These are phyloP conservation scores for Pelvicachromis taeniatus DNA, from an alignment of 2,113 vertebrate genomes.

Conservation along the genomic window DNA sequence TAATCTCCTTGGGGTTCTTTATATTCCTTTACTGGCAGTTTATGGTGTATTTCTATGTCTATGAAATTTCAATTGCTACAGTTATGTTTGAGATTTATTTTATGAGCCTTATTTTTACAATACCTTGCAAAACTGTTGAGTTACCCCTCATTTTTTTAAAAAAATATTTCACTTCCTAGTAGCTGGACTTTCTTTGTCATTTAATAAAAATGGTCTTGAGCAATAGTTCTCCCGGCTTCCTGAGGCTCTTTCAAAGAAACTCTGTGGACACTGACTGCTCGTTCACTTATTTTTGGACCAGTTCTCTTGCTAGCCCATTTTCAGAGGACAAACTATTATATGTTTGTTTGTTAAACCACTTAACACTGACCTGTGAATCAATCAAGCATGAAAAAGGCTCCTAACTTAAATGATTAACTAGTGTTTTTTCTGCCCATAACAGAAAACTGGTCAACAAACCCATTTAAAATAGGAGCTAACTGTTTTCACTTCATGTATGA, in stretches of 20 bases:
- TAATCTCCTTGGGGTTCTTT: not conserved
- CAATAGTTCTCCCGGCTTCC: not conserved
- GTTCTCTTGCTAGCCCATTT: not conserved
- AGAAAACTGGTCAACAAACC: not conserved
- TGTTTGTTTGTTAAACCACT: not conserved
- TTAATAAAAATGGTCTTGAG: not conserved
- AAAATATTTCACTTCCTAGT: not conserved
- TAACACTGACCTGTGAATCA: not conserved
- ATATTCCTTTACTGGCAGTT: not conserved
- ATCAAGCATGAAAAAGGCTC: not conserved
- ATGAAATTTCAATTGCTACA: not conserved
- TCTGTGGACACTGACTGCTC: not conserved
- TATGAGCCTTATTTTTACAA: not conserved
- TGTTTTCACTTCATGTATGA: not conserved
- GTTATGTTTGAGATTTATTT: not conserved
- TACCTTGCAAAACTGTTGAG: not conserved
- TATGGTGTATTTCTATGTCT: not conserved
- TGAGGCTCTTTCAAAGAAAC: not conserved
- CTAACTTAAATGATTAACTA: not conserved
- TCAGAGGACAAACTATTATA: not conserved
- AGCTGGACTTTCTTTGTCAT: not conserved
- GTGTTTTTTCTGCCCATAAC: not conserved
- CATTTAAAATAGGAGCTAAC: not conserved
- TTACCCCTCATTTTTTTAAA: not conserved
- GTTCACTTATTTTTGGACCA: not conserved